These are phyloP conservation scores for Ctenodactylus gundi DNA, from an alignment of 2,113 vertebrate genomes.

Conservation along the genomic window DNA sequence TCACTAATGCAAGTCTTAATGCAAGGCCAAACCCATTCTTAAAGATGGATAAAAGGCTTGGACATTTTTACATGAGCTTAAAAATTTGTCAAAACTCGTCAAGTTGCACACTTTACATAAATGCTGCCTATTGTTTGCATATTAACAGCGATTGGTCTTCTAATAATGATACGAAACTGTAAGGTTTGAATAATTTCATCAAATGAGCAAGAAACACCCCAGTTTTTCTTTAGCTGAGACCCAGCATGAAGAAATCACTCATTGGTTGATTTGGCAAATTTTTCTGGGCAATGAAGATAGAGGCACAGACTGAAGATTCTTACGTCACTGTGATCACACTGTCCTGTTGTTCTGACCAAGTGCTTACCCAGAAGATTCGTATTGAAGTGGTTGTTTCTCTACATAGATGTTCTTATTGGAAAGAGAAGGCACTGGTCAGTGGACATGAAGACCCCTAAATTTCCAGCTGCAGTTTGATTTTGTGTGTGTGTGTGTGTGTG, in stretches of 20 bases:
- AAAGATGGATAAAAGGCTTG: background rate
- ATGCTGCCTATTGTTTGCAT: background rate
- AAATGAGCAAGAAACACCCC: background rate
- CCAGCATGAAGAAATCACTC: background rate
- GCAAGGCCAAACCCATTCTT: background rate
- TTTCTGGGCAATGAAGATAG: background rate
- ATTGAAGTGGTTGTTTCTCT: background rate
- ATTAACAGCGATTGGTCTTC: background rate
- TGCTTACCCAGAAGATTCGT: background rate
- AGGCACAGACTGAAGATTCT: background rate
- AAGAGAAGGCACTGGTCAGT: background rate
- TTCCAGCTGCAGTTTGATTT: background rate
- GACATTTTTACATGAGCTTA: background rate
- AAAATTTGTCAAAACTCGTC: background rate
- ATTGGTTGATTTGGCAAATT: background rate
- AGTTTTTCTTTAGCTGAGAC: background rate
- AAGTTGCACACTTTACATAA: background rate
- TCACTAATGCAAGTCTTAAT: background rate
- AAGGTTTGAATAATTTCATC: background rate
- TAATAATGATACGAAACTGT: background rate
- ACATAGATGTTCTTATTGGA: background rate
- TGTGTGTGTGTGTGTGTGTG: too few relatives aligned
- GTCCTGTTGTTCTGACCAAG: background rate
- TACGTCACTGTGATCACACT: background rate
- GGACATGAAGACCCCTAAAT: background rate